phyloP scores from a whole-genome alignment of 2,113 vertebrate genomes.

The Taurulus bubalis region DNA sequence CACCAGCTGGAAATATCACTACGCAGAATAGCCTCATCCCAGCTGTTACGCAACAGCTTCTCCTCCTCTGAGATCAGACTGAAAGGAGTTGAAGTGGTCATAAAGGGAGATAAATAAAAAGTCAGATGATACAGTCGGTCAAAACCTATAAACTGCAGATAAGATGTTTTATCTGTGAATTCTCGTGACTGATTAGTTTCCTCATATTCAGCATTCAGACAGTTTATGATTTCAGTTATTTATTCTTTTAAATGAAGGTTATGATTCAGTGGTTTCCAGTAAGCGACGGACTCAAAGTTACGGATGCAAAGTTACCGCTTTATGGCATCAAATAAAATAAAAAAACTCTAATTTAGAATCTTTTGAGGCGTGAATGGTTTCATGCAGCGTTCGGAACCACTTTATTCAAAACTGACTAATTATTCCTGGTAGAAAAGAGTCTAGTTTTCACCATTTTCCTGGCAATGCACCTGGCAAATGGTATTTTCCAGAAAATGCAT shows the following conservation, averaged over 20 bases:
- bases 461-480: no score
- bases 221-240: slow-evolving; percentile 13
- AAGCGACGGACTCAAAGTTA: slow-evolving; percentile 24
- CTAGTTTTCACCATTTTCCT: no score
- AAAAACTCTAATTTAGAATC: slow-evolving; percentile 55
- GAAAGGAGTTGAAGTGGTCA: slow-evolving; percentile 13
- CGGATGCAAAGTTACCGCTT: no score
- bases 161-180: slow-evolving; percentile 7
- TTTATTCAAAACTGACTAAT: slow-evolving; percentile 75
- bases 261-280: slow-evolving; percentile 22
- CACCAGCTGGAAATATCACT: background rate
- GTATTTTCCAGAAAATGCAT: no score
- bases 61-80: slow-evolving; percentile 3
- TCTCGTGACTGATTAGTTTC: slow-evolving; percentile 20
- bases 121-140: background rate
- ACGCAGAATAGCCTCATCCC: background rate
- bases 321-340: no score
- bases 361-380: slow-evolving; percentile 64
- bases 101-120: slow-evolving; percentile 16
- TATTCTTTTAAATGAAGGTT: slow-evolving; percentile 6
- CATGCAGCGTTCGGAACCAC: slow-evolving; percentile 65
- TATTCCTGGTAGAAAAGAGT: slow-evolving; percentile 60
- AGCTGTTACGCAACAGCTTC: slow-evolving; percentile 31
- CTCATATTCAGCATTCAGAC: background rate
- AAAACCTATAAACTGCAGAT: slow-evolving; percentile 3